Conservation (phyloP, 2,797 vertebrate species). For the Schizopygopsis malacanthus region DNA sequence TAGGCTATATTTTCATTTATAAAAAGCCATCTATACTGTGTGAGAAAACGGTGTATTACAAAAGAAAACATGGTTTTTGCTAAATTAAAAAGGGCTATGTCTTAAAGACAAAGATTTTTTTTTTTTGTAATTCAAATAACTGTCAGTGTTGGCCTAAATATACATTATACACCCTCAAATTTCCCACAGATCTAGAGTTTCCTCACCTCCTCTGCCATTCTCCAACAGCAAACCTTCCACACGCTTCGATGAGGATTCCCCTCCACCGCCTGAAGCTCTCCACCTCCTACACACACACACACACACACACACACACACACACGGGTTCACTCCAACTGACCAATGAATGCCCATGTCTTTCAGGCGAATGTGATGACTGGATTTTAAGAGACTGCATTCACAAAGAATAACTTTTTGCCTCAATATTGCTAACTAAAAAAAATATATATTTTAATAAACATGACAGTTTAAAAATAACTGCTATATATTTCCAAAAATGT, state of each 20-base stretch:
- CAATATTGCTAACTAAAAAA: background rate
- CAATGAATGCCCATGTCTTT: background rate
- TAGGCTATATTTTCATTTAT: background rate
- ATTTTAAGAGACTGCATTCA: background rate
- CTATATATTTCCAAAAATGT: background rate
- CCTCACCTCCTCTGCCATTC: slow-evolving; percentile 94
- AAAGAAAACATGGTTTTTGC: too few relatives aligned
- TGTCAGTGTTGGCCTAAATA: background rate
- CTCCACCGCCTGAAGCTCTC: slow-evolving; percentile 87
- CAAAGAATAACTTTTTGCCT: background rate
- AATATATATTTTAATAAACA: background rate
- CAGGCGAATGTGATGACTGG: background rate
- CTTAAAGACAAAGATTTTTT: too few relatives aligned
- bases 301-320: slow-evolving; percentile 32
- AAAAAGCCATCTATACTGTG: background rate
- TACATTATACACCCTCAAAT: background rate
- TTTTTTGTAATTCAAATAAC: background rate
- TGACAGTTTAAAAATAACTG: background rate
- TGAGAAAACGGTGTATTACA: background rate
- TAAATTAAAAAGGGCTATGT: too few relatives aligned
- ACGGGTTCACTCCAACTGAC: background rate
- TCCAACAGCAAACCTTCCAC: slow-evolving; percentile 98
- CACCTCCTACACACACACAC: slow-evolving; percentile 67
- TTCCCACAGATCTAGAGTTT: background rate
- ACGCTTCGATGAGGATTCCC: slow-evolving; percentile 94